Base-by-base conservation (phyloP, 2,797 vertebrate species). In the Pelobates cultripes region DNA sequence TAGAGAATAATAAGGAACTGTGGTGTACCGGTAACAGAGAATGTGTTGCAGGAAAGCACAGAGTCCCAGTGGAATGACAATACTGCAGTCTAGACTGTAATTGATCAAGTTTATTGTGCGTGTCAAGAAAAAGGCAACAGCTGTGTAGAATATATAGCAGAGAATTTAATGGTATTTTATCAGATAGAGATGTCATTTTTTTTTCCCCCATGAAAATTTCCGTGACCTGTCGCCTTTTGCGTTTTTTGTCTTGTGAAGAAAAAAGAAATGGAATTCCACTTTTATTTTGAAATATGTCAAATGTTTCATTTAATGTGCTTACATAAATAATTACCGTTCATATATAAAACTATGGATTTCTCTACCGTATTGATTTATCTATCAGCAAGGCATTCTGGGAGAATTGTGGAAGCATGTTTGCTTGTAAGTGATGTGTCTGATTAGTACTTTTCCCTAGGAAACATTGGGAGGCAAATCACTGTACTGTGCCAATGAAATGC, bases 41-140 rank as follows among this genome's bases (percentile, higher is more conserved):
- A 75, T 45, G 45, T 77, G 47, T 77, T 72, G 72, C n/a, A 72
- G 43, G 75, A 75, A 81, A 45, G 69, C 74, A 77, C 75, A 57
- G 44, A 72, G 47, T 60, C 74, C 69, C 74, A 66, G 74, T 12
- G 74, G 74, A 82, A 66, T 72, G 47, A 57, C 69, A 82, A 53
- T 66, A 72, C 74, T 74, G 40, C 68, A 82, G 80, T 82, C 80
- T 82, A 77, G 80, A 82, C 74, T 77, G 74, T 82, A 61, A 77
- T 77, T 44, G 69, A 82, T 82, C 68, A 82, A 82, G 60, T 82
- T 77, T 77, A 77, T 44, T 77, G 74, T 71, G 15, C 60, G 45
- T 81, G 67, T 77, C 80, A 77, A 64, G 17, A 53, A 53, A 72
- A 43, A 44, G 47, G 45, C 75, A 77, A 72, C 60, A 72, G 80